Conservation (phyloP, 2,797 vertebrate species). For the Sebastolobus alascanus region DNA sequence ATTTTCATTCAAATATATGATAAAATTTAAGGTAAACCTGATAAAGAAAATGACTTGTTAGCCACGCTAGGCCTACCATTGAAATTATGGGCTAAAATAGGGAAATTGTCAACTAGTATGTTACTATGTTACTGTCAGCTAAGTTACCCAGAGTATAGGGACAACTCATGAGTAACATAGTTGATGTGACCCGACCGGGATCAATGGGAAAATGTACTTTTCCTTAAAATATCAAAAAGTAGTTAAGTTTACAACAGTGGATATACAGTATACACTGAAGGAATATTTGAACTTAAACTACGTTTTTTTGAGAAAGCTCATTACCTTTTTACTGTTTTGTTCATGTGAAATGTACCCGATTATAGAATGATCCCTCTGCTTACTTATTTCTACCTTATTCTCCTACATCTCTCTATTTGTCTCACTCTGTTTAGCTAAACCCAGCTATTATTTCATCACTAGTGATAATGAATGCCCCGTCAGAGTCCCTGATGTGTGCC, state of each 20-base stretch:
- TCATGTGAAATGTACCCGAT: not conserved
- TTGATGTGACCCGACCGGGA: not conserved
- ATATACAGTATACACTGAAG: not conserved
- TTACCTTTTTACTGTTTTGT: not conserved
- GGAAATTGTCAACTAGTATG: not conserved
- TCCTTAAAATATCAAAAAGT: not conserved
- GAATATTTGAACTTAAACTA: too few species aligned
- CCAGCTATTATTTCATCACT: conserved; percentile 20
- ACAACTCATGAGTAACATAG: not conserved
- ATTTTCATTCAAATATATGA: not conserved
- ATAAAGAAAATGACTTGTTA: not conserved
- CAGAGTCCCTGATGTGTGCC: not conserved
- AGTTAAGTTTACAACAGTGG: not conserved
- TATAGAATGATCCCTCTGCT: too few species aligned
- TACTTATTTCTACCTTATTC: not conserved
- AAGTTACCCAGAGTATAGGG: not conserved
- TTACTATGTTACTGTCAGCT: not conserved
- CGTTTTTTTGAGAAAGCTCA: not conserved
- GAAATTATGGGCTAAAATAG: not conserved
- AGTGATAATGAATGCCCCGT: conserved; percentile 9
- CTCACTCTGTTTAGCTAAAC: conserved; percentile 6
- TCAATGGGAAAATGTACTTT: not conserved
- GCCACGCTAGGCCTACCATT: not conserved
- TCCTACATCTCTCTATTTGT: not conserved
- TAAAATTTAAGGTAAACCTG: not conserved